Conservation (phyloP, 37 sponge, comb jelly and placozoan species). For the Oopsacas minuta region DNA sequence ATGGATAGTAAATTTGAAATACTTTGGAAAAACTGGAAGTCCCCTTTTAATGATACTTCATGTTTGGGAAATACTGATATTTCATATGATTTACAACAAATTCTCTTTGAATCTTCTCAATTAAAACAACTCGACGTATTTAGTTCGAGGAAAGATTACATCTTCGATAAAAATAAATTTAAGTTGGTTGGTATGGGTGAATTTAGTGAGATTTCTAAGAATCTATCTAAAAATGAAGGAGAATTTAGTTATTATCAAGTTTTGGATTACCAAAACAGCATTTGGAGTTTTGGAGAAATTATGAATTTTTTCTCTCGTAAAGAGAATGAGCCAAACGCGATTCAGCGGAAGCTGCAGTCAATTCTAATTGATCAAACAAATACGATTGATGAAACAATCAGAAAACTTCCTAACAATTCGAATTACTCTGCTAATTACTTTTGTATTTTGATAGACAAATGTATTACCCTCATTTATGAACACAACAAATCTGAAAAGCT, state of each 20-base stretch:
- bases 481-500: neutral
- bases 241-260: neutral
- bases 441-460: neutral
- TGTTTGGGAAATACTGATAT: neutral
- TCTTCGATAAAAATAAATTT: neutral
- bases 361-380: neutral
- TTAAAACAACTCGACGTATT: neutral
- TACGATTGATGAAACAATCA: neutral
- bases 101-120: neutral
- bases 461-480: neutral
- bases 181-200: neutral
- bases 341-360: neutral
- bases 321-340: neutral
- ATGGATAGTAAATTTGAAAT: neutral
- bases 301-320: neutral
- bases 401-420: neutral
- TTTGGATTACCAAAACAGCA: neutral
- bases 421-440: neutral
- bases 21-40: neutral
- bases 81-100: neutral
- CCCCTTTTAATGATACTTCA: neutral
- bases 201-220: neutral
- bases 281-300: neutral
- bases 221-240: neutral
- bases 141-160: neutral